Conservation (phyloP, 2,113 vertebrate species). For the Callocephalon fimbriatum region DNA sequence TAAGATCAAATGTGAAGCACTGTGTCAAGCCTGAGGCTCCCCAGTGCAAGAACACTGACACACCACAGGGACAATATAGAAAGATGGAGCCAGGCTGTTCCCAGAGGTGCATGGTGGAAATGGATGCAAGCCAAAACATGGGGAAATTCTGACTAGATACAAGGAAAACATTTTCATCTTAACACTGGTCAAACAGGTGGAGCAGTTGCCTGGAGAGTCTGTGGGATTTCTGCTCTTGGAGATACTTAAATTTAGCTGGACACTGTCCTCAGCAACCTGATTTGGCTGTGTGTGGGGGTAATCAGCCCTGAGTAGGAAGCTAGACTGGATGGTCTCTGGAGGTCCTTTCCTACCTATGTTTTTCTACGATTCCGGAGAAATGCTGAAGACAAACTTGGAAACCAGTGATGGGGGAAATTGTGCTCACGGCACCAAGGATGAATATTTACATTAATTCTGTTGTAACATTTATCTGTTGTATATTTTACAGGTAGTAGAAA, state of each 20-base stretch:
- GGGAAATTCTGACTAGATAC: neutral
- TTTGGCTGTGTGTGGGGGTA: accelerated
- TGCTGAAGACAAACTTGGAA: neutral
- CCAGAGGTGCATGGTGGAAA: neutral
- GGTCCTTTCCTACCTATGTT: neutral
- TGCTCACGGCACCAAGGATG: neutral
- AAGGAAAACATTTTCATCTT: accelerated
- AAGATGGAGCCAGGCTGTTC: neutral
- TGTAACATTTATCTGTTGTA: neutral
- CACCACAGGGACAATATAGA: neutral
- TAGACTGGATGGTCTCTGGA: neutral
- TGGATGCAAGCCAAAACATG: accelerated
- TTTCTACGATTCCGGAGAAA: neutral
- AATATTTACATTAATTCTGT: neutral
- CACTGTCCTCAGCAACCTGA: neutral
- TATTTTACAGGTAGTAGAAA: neutral
- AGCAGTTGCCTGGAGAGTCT: accelerated
- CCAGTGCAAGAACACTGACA: neutral
- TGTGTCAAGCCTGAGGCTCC: neutral
- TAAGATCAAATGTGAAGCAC: neutral
- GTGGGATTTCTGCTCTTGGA: neutral
- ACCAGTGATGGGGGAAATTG: neutral
- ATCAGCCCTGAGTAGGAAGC: neutral
- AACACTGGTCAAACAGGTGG: neutral
- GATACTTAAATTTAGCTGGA: neutral